These are phyloP conservation scores for Anabacerthia variegaticeps DNA, from an alignment of 2,797 vertebrate species.

Conservation along the genomic window DNA sequence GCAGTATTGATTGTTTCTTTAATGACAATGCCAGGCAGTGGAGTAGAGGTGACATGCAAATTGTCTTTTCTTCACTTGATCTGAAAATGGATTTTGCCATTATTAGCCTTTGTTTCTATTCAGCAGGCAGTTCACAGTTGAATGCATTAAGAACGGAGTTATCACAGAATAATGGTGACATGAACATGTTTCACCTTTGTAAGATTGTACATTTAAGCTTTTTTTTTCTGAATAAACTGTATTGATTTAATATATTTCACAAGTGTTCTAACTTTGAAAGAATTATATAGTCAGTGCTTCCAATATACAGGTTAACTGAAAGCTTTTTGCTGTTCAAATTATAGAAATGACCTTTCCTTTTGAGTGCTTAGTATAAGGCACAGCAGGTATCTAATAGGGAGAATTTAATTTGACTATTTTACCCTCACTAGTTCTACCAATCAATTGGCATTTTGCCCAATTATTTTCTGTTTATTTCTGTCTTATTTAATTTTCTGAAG, in stretches of 20 bases:
- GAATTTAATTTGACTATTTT: slow-evolving; percentile 30
- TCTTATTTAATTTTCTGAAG: background rate
- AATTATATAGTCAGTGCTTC: background rate
- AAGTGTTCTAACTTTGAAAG: background rate
- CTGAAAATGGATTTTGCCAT: slow-evolving; percentile 58
- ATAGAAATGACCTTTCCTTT: slow-evolving; percentile 32
- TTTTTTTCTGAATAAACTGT: slow-evolving; percentile 36
- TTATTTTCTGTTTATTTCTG: background rate
- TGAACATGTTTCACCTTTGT: slow-evolving; percentile 17
- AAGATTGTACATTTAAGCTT: background rate
- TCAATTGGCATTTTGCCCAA: background rate
- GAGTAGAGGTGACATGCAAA: slow-evolving; percentile 24
- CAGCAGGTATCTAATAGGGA: background rate
- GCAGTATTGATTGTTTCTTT: slow-evolving; percentile 25
- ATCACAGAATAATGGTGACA: slow-evolving; percentile 32
- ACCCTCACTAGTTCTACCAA: background rate
- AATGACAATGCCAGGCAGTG: slow-evolving; percentile 7
- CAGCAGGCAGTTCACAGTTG: slow-evolving; percentile 25
- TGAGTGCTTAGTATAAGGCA: background rate
- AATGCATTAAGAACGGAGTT: slow-evolving; percentile 21
- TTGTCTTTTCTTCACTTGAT: slow-evolving; percentile 37
- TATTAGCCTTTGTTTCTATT: slow-evolving; percentile 53
- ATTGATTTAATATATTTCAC: slow-evolving; percentile 28
- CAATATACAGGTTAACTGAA: background rate
- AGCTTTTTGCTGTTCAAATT: background rate